Evolutionary conservation across 2,797 vertebrate genomes (phyloP).

Genomic region (Trichosurus vulpecula): DNA sequence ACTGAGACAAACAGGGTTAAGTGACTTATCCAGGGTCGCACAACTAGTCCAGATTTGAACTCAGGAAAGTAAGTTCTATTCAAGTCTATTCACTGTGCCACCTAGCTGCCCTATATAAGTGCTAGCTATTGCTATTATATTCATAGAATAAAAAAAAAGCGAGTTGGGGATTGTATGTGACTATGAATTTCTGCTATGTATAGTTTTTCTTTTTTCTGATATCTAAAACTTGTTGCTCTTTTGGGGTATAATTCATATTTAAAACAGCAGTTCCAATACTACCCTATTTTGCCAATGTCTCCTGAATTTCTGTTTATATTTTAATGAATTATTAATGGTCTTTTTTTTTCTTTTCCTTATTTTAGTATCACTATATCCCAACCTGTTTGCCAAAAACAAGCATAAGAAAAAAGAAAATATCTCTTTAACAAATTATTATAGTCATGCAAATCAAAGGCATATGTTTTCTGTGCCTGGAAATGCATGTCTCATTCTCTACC

Average conservation of each 20-base stretch:
- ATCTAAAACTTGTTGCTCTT: background rate
- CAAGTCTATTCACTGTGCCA: background rate
- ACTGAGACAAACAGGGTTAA: background rate
- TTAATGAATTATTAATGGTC: background rate
- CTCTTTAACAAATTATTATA: background rate
- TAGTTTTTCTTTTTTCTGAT: background rate
- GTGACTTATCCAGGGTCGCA: background rate
- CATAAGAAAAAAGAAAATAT: background rate
- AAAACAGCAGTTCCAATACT: background rate
- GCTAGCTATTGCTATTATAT: background rate
- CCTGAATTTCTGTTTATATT: background rate
- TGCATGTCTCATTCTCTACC: background rate
- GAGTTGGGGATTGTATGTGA: background rate
- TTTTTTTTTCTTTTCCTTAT: background rate
- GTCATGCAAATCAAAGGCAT: background rate
- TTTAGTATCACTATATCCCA: background rate
- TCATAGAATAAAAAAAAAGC: background rate
- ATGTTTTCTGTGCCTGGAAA: background rate
- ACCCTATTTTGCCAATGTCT: background rate
- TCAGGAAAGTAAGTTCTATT: no score
- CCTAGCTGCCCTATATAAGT: background rate
- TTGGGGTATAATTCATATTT: background rate
- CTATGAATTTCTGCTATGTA: background rate
- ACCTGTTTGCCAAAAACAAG: background rate
- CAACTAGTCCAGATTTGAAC: background rate